Conservation (phyloP, 1,140 invertebrate genomes). For the Leptinotarsa defecta region DNA sequence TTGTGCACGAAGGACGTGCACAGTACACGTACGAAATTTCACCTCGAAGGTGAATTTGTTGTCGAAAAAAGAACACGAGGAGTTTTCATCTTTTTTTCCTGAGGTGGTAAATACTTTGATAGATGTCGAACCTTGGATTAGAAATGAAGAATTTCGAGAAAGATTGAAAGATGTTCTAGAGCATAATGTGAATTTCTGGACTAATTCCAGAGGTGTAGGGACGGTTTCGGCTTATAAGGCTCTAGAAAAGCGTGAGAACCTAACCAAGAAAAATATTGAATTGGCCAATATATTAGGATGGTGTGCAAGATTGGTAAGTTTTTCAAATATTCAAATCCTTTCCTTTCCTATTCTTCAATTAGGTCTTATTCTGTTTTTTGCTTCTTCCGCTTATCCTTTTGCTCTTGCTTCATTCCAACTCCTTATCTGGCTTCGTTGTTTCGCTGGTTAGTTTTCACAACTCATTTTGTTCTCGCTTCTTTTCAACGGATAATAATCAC, state of each 20-base stretch:
- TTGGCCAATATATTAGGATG: neutral
- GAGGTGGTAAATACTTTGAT: neutral
- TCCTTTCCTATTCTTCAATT: no score
- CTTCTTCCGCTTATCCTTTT: no score
- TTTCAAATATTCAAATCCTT: neutral
- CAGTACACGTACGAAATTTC: no score
- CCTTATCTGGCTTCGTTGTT: no score
- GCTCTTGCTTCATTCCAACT: no score
- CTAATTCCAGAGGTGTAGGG: neutral
- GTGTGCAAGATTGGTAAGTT: neutral
- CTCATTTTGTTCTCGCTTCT: no score
- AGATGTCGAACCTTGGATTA: neutral
- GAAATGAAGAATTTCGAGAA: neutral
- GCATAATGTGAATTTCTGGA: neutral
- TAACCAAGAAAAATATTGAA: neutral
- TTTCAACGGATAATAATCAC: no score
- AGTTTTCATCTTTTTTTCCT: neutral
- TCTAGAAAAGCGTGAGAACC: neutral
- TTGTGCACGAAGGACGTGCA: no score
- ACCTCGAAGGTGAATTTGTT: no score
- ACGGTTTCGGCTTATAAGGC: neutral
- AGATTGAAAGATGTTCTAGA: neutral
- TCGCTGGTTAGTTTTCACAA: no score
- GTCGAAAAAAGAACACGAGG: no score
- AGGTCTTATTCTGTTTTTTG: no score